These are phyloP conservation scores for Tragelaphus eurycerus DNA, from an alignment of 2,797 vertebrate genomes.

Conservation along the genomic window DNA sequence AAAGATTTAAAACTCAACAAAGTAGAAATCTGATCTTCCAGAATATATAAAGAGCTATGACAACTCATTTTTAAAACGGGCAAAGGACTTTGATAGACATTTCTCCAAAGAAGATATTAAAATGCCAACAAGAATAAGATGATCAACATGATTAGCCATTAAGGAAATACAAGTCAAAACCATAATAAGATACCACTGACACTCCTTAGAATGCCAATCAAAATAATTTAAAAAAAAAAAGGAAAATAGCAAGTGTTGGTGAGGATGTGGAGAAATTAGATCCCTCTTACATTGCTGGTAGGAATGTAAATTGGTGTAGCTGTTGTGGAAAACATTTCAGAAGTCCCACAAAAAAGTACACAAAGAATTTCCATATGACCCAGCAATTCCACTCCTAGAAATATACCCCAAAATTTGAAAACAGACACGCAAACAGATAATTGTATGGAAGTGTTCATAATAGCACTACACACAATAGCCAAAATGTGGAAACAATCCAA, in stretches of 20 bases:
- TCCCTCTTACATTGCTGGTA: neutral
- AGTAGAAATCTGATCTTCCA: neutral
- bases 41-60: neutral
- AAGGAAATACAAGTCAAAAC: neutral
- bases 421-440: neutral
- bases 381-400: neutral
- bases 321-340: neutral
- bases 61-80: neutral
- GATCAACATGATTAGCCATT: neutral
- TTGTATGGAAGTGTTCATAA: neutral
- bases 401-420: neutral
- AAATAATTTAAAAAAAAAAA: neutral
- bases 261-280: neutral
- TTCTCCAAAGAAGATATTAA: neutral
- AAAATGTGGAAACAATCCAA: neutral
- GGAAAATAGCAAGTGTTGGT: neutral
- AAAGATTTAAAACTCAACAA: constrained; percentile 32
- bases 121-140: neutral
- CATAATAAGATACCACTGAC: neutral
- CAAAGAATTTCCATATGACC: neutral
- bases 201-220: neutral
- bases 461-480: neutral
- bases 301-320: neutral
- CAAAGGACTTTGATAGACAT: neutral
- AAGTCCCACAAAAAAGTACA: neutral